Base-by-base conservation (phyloP, 2,797 vertebrate species). In the Rhinella marina region DNA sequence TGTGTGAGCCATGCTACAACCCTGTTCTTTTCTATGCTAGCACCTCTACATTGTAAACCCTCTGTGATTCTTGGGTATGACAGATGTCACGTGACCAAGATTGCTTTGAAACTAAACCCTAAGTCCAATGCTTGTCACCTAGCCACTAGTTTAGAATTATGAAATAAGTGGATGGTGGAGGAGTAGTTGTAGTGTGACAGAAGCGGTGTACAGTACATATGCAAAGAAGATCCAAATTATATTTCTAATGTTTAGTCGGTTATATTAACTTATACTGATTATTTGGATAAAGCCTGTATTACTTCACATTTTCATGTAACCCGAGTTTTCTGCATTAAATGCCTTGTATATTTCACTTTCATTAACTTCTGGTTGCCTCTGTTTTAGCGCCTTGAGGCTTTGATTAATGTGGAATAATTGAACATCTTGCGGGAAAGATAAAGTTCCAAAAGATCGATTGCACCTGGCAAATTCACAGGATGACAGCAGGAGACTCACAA, bases 331-430 rank as follows among this genome's bases (percentile, higher is more conserved):
- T 41, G 90, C 29, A 1, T 91, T 91, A 92, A 91, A 91, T 91
- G 93, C 88, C 91, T 91, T 90, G 25, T 78, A 32, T 90, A 80
- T 90, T 93, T 91, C 10, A 92, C 92, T 92, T 94, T 32, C 92
- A 93, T 93, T 94, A 92, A 92, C 91, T 93, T 92, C 92, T 93
- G 91, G 91, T 94, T 94, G 92, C 92, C 91, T 93, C 92, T 92
- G 92, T 91, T 92, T 93, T 93, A 93, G 92, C 91, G 92, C 92
- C 93, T 93, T 88, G 90, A 94, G 92, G 92, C 92, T 90, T 92
- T 94, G 93, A 93, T 94, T 94, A 94, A 94, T 94, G 92, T 92
- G 93, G 91, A 93, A 92, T 94, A 94, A 94, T 91, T 91, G 93
- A 90, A 92, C 92, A 94, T 93, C 92, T 93, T 92, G 88, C 91